Evolutionary conservation across 2,888 invertebrate genomes (phyloP), one percentile per base, ranked within the genome.

Genomic region (Chymomyza amoena): DNA sequence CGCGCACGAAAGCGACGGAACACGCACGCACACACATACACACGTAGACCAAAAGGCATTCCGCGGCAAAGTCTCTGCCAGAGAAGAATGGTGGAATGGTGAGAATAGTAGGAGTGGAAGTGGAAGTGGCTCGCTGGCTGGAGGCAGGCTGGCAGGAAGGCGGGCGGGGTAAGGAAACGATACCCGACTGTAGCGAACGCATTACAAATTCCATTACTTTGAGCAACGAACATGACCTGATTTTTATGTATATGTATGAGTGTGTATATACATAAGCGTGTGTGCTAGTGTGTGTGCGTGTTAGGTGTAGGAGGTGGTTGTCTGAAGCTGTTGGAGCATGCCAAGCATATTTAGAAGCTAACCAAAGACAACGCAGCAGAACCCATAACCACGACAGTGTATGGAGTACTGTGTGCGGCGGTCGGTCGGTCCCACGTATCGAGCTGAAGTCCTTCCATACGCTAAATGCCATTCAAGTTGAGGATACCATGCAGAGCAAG

Each of bases 171-270:
- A 4, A 52, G 20, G 10, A 25, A 4, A 56, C 16, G 25, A 13
- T 60, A 60, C 39, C 13, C 39, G 39, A 59, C 60, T 51, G 65
- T 39, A 54, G 61, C 52, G 64, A 83, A 80, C 77, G 77, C 84
- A 84, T 84, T 84, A 84, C 88, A 84, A 84, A 84, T 84, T 84
- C 84, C 84, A 84, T 84, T 84, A 84, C 84, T 89, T 89, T 84
- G 88, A 80, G 88, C 39, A 84, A 78, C 85, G 84, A 89, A 84
- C 84, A 84, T 84, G 84, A 84, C 84, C 84, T 84, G 84, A 84
- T 84, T 84, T 84, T 80, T 82, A 75, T 84, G 85, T 87, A 73
- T 68, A 77, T 79, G 76, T 80, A 68, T 80, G 72, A 25, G 70
- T 80, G 72, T 69, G 64, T 71, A 56, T 56, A 66, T 50, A 16